Percentiles rank a stretch among this genome's conserved stretches.
These are phyloP conservation scores for Kryptolebias ocellatus DNA, from an alignment of 2,797 vertebrate species.

Conservation along the genomic window DNA sequence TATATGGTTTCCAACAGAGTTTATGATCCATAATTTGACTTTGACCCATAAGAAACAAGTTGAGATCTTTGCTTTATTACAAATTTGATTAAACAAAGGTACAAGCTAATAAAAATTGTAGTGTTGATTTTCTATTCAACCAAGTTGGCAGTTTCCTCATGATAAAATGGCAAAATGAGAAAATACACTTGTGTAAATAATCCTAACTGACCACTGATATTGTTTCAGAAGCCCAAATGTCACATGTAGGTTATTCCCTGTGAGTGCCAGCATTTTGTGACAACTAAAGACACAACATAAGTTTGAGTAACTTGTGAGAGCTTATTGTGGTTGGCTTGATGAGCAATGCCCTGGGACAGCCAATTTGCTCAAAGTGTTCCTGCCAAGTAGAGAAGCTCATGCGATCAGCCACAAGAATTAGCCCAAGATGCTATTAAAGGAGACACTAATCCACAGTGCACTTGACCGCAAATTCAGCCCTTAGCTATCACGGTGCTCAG, in stretches of 20 bases:
- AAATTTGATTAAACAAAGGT: background rate
- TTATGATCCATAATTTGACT: too few species aligned
- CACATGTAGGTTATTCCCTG: constrained; percentile 19
- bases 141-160: too few species aligned
- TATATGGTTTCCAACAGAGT: too few species aligned
- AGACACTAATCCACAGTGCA: constrained; percentile 75
- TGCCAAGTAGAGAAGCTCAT: constrained; percentile 61
- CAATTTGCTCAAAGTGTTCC: constrained; percentile 57
- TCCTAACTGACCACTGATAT: constrained; percentile 11
- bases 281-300: constrained; percentile 11
- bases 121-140: too few species aligned
- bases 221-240: constrained; percentile 18
- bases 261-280: constrained; percentile 22
- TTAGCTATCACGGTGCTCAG: constrained; percentile 50
- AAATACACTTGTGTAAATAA: background rate
- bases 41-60: too few species aligned
- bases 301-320: constrained; percentile 40
- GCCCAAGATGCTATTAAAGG: constrained; percentile 70
- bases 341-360: constrained; percentile 54
- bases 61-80: too few species aligned
- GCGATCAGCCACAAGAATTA: constrained; percentile 70
- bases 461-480: constrained; percentile 72
- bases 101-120: background rate
- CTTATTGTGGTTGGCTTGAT: constrained; percentile 42
- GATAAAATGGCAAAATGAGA: too few species aligned